phyloP scores from a whole-genome alignment of 2,888 invertebrate genomes.

The Cancer borealis region DNA sequence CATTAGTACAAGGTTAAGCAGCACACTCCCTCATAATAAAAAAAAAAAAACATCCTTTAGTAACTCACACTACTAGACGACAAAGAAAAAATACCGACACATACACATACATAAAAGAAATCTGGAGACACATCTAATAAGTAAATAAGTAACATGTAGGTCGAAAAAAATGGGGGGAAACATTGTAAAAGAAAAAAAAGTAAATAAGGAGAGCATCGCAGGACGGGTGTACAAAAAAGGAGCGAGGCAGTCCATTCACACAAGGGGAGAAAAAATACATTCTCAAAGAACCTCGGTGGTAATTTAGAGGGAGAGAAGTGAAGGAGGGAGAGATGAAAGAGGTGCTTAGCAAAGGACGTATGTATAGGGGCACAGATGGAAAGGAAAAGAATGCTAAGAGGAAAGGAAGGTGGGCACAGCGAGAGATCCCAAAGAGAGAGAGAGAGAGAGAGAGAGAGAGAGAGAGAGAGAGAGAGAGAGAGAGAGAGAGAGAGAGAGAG shows the following conservation, averaged over 20 bases:
- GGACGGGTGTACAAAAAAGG: neutral
- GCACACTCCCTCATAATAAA: neutral
- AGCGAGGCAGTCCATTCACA: neutral
- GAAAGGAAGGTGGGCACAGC: neutral
- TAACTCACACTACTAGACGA: neutral
- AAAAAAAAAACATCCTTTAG: neutral
- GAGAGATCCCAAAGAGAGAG: neutral
- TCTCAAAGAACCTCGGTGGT: constrained; percentile 13
- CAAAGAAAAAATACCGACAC: neutral
- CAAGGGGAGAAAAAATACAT: neutral
- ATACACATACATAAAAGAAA: neutral
- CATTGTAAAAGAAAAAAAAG: neutral
- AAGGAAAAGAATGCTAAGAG: neutral
- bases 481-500: neutral
- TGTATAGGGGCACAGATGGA: neutral
- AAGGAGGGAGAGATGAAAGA: constrained; percentile 46
- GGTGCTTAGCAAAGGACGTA: neutral
- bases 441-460: constrained; percentile 6
- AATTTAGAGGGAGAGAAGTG: constrained; percentile 35
- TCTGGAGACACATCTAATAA: neutral
- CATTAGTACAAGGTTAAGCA: neutral
- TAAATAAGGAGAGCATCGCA: neutral
- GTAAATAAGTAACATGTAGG: neutral
- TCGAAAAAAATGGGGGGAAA: neutral
- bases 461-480: neutral